These are phyloP conservation scores for Stenodera caucasica DNA, from an alignment of 2,888 invertebrate genomes.

Conservation along the genomic window DNA sequence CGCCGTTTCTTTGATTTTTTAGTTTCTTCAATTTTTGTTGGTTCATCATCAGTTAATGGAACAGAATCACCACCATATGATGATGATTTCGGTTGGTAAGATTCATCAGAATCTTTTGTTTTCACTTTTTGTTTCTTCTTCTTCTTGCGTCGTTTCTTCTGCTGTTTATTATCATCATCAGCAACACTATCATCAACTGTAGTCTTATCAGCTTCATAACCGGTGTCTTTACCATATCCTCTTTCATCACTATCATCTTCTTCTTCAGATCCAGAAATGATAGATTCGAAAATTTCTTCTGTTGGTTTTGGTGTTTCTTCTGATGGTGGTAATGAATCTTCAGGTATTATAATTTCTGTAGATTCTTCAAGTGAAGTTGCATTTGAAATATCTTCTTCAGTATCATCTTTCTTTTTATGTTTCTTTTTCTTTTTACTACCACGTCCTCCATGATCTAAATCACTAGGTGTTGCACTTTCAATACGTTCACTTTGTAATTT, in stretches of 20 bases:
- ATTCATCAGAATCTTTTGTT: slow-evolving; percentile 57
- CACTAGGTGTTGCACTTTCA: slow-evolving; percentile 49
- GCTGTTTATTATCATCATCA: slow-evolving; percentile 53
- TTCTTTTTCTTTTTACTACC: slow-evolving; percentile 69
- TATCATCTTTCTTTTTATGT: slow-evolving; percentile 55
- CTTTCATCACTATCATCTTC: slow-evolving; percentile 47
- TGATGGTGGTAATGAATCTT: slow-evolving; percentile 55
- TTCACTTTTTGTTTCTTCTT: slow-evolving; percentile 57
- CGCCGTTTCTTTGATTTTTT: slow-evolving; percentile 48
- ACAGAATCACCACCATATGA: slow-evolving; percentile 45
- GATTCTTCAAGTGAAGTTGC: slow-evolving; percentile 61
- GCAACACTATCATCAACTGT: slow-evolving; percentile 62
- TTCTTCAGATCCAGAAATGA: slow-evolving; percentile 45
- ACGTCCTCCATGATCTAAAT: slow-evolving; percentile 58
- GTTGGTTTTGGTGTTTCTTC: slow-evolving; percentile 61
- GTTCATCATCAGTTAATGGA: slow-evolving; percentile 54
- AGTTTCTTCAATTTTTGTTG: slow-evolving; percentile 38
- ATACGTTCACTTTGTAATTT: slow-evolving; percentile 49
- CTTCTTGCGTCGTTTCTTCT: slow-evolving; percentile 54
- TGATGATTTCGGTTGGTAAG: slow-evolving; percentile 56
- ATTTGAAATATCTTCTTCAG: slow-evolving; percentile 46
- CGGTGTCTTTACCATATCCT: slow-evolving; percentile 61
- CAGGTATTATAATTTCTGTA: slow-evolving; percentile 58
- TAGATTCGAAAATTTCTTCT: slow-evolving; percentile 53
- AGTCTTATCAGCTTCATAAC: slow-evolving; percentile 74